Evolutionary conservation across 1,140 invertebrate genomes (phyloP).

Genomic region (Micrasema longulum): DNA sequence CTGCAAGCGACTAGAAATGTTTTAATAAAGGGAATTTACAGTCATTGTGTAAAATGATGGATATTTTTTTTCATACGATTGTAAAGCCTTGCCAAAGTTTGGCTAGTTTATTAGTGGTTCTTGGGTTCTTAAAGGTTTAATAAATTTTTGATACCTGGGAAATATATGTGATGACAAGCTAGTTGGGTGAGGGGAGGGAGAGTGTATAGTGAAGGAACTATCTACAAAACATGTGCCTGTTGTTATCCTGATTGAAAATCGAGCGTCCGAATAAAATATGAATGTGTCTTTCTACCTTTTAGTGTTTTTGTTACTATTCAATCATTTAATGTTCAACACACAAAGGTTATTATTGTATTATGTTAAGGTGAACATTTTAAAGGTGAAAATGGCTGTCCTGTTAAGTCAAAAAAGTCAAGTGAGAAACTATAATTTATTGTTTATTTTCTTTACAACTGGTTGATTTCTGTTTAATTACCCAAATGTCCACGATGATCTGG

Average conservation of each 20-base stretch:
- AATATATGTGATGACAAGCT: conserved; percentile 1
- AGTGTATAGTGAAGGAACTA: conserved; percentile 25
- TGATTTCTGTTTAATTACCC: no score
- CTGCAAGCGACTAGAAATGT: neutral
- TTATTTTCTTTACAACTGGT: no score
- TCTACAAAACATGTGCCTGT: conserved; percentile 31
- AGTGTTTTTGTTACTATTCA: conserved; percentile 33
- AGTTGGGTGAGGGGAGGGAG: neutral
- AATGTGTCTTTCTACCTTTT: conserved; percentile 17
- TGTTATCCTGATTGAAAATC: conserved; percentile 22
- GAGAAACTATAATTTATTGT: no score
- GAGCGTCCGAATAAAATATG: conserved; percentile 41
- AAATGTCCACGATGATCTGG: no score
- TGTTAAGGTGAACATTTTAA: neutral
- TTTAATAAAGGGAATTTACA: no score
- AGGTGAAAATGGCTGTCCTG: neutral
- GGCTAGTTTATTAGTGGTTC: no score
- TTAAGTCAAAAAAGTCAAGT: no score
- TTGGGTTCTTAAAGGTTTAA: no score
- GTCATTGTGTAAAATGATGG: neutral
- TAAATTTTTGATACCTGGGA: no score
- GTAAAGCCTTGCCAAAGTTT: no score
- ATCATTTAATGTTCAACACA: conserved; percentile 33
- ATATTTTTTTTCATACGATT: neutral
- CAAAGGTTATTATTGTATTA: conserved; percentile 16